Percentiles rank a stretch among this genome's conserved stretches.
Evolutionary conservation across 2,797 vertebrate genomes (phyloP).

Genomic region (Pristis pectinata): DNA sequence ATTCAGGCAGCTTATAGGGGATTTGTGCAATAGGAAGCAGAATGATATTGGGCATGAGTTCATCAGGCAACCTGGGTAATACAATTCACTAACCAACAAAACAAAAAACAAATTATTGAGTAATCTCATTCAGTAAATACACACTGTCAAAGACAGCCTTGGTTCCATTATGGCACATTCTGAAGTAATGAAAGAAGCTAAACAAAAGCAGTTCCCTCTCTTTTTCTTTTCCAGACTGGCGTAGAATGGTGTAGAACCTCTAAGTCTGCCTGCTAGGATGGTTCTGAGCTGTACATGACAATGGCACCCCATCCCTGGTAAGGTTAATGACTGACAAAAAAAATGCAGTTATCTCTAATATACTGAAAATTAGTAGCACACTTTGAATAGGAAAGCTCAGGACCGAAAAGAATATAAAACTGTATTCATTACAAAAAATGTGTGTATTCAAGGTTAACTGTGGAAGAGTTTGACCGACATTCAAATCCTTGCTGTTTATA

Average conservation of each 20-base stretch:
- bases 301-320: neutral
- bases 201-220: neutral
- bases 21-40: too few species aligned
- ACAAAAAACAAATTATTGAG: neutral
- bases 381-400: neutral
- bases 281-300: neutral
- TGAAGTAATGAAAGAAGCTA: neutral
- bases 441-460: neutral
- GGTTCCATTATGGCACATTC: neutral
- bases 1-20: neutral
- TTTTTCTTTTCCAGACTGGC: neutral
- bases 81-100: neutral
- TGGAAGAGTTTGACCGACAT: neutral
- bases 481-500: neutral
- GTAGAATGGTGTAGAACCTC: neutral
- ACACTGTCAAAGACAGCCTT: neutral
- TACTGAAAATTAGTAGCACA: neutral
- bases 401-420: neutral
- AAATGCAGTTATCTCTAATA: neutral
- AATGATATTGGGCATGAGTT: too few species aligned
- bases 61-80: too few species aligned
- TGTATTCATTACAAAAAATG: neutral
- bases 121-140: neutral
- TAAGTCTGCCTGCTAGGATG: neutral
- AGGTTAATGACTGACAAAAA: too few species aligned